Percentiles rank a stretch among this genome's conserved stretches.
phyloP scores from a whole-genome alignment of 2,888 invertebrate genomes.

The Pantelozetes paolii region DNA sequence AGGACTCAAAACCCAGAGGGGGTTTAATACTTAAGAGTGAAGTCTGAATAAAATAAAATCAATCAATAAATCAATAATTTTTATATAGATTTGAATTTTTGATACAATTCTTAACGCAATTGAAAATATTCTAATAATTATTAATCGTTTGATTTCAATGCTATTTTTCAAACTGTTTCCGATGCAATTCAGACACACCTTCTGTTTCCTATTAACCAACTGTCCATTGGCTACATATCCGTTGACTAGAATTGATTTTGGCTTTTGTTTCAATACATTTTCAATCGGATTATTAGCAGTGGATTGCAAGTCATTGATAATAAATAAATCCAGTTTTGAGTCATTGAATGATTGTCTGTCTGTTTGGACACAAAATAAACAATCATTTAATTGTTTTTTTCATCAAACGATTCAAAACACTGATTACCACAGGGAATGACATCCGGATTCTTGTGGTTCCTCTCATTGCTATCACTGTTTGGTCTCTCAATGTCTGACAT shows the following conservation, averaged over 20 bases:
- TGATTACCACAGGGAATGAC: constrained; percentile 23
- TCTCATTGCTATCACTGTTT: background rate
- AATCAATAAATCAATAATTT: background rate
- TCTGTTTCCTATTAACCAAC: background rate
- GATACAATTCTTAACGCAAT: too few species aligned
- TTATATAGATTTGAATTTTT: too few species aligned
- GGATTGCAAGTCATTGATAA: constrained; percentile 16
- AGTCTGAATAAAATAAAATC: background rate
- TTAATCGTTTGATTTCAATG: background rate
- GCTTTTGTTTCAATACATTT: constrained; percentile 15
- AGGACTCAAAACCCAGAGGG: too few species aligned
- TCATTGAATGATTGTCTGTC: constrained; percentile 21
- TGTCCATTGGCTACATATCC: background rate
- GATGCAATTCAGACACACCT: background rate
- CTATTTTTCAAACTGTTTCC: background rate
- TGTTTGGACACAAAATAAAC: background rate
- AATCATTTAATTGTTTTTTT: background rate
- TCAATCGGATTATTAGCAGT: constrained; percentile 5
- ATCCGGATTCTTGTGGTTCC: constrained; percentile 8
- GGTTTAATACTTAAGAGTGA: too few species aligned
- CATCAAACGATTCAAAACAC: background rate
- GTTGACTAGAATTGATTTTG: constrained; percentile 27
- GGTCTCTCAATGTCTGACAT: background rate
- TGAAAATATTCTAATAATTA: background rate
- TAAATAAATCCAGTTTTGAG: constrained; percentile 24